phyloP scores from a whole-genome alignment of 1,140 invertebrate species.

The Apis florea region DNA sequence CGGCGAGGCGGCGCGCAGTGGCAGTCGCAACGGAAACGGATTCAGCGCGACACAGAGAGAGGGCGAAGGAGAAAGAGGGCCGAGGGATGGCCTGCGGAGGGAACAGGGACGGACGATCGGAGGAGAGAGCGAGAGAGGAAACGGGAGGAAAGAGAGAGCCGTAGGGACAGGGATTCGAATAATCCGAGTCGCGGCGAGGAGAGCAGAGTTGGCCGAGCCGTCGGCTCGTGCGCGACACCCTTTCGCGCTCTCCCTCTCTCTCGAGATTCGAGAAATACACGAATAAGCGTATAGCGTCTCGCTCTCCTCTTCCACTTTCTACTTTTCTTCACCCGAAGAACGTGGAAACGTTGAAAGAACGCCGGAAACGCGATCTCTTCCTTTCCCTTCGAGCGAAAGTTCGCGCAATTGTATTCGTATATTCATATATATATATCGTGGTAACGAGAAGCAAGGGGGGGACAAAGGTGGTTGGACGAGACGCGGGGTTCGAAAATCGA shows the following conservation, averaged over 20 bases:
- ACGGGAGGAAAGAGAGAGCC: conserved; percentile 67
- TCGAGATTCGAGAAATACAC: no score
- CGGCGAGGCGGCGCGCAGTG: conserved; percentile 70
- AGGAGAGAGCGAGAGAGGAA: conserved; percentile 66
- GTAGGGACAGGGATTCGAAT: conserved; percentile 77
- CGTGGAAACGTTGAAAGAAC: no score
- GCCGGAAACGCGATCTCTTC: no score
- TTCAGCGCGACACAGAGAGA: conserved; percentile 72
- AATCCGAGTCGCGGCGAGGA: conserved; percentile 74
- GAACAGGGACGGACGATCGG: conserved; percentile 59
- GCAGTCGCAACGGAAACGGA: conserved; percentile 79
- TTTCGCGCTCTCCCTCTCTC: background rate
- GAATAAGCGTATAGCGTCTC: no score
- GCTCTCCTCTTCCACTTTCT: no score
- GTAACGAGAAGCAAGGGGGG: no score
- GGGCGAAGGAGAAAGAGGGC: conserved; percentile 65
- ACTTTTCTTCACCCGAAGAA: no score
- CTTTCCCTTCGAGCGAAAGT: no score
- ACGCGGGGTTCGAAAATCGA: conserved; percentile 17
- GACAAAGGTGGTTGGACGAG: background rate
- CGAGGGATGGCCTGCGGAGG: conserved; percentile 58
- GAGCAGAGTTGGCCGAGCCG: conserved; percentile 75
- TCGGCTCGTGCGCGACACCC: conserved; percentile 75
- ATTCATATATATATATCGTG: no score
- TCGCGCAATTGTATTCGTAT: no score